These are phyloP conservation scores for Rhynchonema sp. DNA, from an alignment of 2,888 invertebrate genomes.

Conservation along the genomic window DNA sequence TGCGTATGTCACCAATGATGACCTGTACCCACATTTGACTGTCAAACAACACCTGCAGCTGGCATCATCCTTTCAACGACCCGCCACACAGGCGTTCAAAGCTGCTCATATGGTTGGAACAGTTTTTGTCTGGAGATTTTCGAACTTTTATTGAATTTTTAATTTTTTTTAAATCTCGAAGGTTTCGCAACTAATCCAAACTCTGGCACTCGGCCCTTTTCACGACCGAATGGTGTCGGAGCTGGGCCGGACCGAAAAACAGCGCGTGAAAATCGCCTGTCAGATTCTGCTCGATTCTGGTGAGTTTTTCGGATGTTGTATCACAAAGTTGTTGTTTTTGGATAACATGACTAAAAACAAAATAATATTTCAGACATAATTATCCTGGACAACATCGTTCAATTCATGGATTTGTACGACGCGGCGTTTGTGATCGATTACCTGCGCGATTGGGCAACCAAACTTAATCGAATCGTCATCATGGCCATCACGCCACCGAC, in stretches of 20 bases:
- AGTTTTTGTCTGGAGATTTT: too few species aligned
- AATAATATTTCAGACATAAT: constrained; percentile 44
- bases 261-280: constrained; percentile 68
- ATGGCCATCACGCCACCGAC: constrained; percentile 81
- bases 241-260: constrained; percentile 65
- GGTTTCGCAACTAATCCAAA: constrained; percentile 72
- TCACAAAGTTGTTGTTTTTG: not conserved
- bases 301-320: constrained; percentile 7
- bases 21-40: constrained; percentile 64
- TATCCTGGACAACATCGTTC: constrained; percentile 65
- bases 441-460: constrained; percentile 65
- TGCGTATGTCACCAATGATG: constrained; percentile 53
- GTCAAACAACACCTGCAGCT: constrained; percentile 71
- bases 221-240: constrained; percentile 62
- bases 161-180: too few species aligned
- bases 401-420: constrained; percentile 79
- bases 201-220: constrained; percentile 70
- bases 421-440: constrained; percentile 86
- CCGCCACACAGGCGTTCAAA: constrained; percentile 12
- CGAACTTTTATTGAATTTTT: too few species aligned
- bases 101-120: constrained; percentile 9
- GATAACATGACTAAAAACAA: not conserved
- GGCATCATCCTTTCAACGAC: constrained; percentile 33
- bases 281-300: constrained; percentile 49
- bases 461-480: constrained; percentile 53